Base-by-base conservation (phyloP, 1,140 invertebrate genomes). In the Drosophila paulistorum region DNA sequence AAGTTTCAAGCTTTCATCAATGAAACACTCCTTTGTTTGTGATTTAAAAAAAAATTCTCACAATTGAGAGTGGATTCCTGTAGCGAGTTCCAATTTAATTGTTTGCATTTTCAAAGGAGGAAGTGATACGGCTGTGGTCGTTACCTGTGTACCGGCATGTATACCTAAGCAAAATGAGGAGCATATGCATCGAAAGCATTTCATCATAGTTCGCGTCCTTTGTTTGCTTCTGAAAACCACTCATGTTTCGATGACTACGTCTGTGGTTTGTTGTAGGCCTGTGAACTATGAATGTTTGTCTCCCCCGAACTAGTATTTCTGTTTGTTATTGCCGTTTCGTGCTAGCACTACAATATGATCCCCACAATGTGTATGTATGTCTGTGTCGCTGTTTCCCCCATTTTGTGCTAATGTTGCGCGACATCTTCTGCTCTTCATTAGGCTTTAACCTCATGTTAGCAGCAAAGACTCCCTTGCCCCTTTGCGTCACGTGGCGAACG, bases 391-490 rank as follows among this genome's bases (percentile, higher is more conserved):
- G 20, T 51, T 51, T 9, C 45, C 33, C 35, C 26, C 42, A 60
- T 30, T 51, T 58, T 62, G 37, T 63, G 54, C 48, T 61, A 59
- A 48, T 65, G 62, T 74, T 33, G 72, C 63, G 30, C 65, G 37
- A 70, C 68, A 64, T 75, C 62, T 73, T 79, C 55, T 77, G 66
- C 68, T 79, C 65, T 61, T 65, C 77, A 74, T 74, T 80, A 69
- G 74, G 61, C 69, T 73, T 39, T 55, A 48, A 61, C 60, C 51
- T 77, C 23, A 58, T 14, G 41, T 17, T 72, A 51, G 42, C 69
- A 54, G 17, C 48, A 58, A 41, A 61, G 57, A 26, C 62, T 61
- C 35, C 33, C 75, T 39, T 45, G 9, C 45, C 11, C 55, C 26
- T 39, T 54, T 70, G 23, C 39, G 51, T 33, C 66, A 63, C 30